Conservation (phyloP, 2,113 vertebrate species). For the Cyanoliseus patagonus region DNA sequence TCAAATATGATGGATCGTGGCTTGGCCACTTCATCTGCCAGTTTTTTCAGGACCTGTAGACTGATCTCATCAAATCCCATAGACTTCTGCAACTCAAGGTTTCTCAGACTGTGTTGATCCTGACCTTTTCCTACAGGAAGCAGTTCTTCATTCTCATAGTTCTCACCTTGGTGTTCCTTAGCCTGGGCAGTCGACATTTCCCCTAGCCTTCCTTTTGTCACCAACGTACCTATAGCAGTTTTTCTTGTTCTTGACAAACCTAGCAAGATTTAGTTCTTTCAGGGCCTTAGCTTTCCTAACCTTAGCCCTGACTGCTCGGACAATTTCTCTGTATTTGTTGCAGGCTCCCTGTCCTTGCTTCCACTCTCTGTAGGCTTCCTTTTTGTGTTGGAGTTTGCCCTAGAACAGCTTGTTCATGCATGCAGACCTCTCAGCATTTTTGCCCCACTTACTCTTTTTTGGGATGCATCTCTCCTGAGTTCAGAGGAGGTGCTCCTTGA, state of each 20-base stretch:
- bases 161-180: neutral
- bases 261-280: neutral
- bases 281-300: neutral
- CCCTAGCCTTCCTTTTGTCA: neutral
- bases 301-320: neutral
- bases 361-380: neutral
- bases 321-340: neutral
- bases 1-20: neutral
- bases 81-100: neutral
- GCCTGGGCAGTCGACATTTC: neutral
- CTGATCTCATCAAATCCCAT: neutral
- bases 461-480: neutral
- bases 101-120: neutral
- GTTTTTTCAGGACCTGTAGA: neutral
- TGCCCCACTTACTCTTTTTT: neutral
- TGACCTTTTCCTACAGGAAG: neutral
- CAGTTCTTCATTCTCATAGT: neutral
- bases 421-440: neutral
- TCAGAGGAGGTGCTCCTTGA: neutral
- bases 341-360: neutral
- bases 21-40: neutral
- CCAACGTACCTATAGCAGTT: neutral
- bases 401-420: neutral
- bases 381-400: neutral
- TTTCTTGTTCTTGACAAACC: neutral